These are phyloP conservation scores for Pristionchus maxplancki DNA, from an alignment of 2,888 invertebrate genomes.

Conservation along the genomic window DNA sequence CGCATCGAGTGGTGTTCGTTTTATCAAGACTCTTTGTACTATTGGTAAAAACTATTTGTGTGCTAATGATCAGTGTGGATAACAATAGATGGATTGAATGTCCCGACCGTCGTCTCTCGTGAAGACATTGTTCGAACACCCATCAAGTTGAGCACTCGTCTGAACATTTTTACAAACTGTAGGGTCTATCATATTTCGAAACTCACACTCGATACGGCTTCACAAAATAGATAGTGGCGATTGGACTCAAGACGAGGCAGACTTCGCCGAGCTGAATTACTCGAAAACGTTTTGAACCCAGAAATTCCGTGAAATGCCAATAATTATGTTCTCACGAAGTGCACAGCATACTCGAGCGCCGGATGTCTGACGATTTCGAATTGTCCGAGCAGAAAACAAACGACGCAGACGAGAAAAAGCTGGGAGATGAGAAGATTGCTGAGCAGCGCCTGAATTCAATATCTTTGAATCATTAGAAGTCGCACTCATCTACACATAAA, in stretches of 20 bases:
- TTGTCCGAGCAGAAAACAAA: background rate
- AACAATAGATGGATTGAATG: background rate
- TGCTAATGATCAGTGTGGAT: background rate
- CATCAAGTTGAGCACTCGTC: background rate
- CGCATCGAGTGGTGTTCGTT: no score
- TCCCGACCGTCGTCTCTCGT: background rate
- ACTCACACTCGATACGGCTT: conserved; percentile 2
- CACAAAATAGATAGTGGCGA: background rate
- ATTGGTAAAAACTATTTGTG: no score
- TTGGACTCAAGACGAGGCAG: background rate
- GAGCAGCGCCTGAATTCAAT: background rate
- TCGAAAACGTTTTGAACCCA: background rate
- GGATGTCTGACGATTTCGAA: background rate
- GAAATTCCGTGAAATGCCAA: background rate
- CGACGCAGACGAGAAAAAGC: background rate
- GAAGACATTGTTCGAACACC: background rate
- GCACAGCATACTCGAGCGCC: background rate
- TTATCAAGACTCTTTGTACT: no score
- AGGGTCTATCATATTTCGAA: no score
- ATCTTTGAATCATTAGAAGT: background rate
- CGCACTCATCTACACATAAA: no score
- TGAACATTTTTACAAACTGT: background rate
- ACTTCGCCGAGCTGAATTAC: conserved; percentile 1
- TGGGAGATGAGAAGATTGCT: background rate
- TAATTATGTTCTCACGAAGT: background rate